A percentile compares a stretch with the other conserved stretches of the same genome.
These are phyloP conservation scores for Adelosebastes latens DNA, from an alignment of 2,797 vertebrate genomes.

Conservation along the genomic window DNA sequence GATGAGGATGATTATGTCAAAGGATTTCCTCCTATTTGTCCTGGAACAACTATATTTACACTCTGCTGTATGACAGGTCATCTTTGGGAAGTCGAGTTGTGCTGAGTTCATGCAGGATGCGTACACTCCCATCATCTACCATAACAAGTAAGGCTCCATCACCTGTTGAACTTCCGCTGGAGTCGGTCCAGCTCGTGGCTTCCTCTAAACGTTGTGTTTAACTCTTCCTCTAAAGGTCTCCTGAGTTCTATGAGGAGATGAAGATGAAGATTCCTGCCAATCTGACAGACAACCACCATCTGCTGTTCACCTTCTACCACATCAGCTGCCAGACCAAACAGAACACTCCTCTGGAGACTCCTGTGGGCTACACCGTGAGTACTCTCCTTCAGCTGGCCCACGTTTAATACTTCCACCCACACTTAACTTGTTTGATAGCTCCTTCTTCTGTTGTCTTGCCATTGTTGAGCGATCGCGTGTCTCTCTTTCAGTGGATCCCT, in stretches of 20 bases:
- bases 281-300: constrained; percentile 93
- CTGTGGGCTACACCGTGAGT: constrained; percentile 91
- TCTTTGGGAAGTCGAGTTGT: constrained; percentile 93
- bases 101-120: constrained; percentile 89
- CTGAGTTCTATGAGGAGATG: constrained; percentile 94
- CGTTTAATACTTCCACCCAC: constrained; percentile 50
- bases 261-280: constrained; percentile 93
- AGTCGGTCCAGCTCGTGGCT: background rate
- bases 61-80: constrained; percentile 82
- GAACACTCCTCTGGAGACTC: constrained; percentile 88
- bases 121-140: constrained; percentile 90
- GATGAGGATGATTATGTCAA: background rate
- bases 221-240: constrained; percentile 81
- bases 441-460: constrained; percentile 56
- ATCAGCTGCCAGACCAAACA: constrained; percentile 94
- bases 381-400: constrained; percentile 30
- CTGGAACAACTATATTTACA: background rate
- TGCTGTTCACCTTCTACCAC: constrained; percentile 94
- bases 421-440: constrained; percentile 32
- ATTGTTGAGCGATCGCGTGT: constrained; percentile 39
- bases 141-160: constrained; percentile 87
- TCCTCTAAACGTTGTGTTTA: constrained; percentile 33
- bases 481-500: constrained; percentile 89
- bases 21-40: background rate
- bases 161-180: background rate